phyloP scores from a whole-genome alignment of 1,140 invertebrate genomes.

The Drosophila setifemur region DNA sequence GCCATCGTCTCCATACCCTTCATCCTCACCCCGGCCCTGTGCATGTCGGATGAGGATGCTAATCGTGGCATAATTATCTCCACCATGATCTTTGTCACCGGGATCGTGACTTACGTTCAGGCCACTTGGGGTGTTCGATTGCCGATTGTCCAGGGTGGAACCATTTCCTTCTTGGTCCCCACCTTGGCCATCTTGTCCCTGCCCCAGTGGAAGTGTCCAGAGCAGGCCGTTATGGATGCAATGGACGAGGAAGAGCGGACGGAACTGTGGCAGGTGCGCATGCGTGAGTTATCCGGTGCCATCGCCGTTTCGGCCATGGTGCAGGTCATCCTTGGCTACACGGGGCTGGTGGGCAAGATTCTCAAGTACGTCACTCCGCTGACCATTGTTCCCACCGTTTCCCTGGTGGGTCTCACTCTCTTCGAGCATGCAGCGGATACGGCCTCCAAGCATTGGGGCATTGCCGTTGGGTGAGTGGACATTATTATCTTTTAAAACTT shows the following conservation, averaged over 20 bases:
- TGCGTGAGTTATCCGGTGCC: constrained; percentile 92
- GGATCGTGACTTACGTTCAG: constrained; percentile 91
- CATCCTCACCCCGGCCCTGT: constrained; percentile 90
- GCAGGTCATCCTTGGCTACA: constrained; percentile 88
- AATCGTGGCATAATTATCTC: constrained; percentile 91
- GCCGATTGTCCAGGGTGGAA: constrained; percentile 89
- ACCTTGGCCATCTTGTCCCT: constrained; percentile 91
- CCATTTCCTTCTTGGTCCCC: constrained; percentile 93
- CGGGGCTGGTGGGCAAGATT: constrained; percentile 88
- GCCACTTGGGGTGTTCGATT: constrained; percentile 89
- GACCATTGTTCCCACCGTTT: constrained; percentile 91
- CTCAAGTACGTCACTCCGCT: constrained; percentile 90
- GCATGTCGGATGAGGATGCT: constrained; percentile 91
- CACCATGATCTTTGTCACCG: constrained; percentile 94
- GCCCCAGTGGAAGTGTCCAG: constrained; percentile 91
- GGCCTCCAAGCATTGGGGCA: constrained; percentile 91
- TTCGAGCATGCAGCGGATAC: constrained; percentile 90
- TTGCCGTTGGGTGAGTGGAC: constrained; percentile 87
- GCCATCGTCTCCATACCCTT: constrained; percentile 93
- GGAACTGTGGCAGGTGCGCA: constrained; percentile 89
- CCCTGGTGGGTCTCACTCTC: constrained; percentile 90
- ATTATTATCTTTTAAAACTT: no score
- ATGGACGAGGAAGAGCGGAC: constrained; percentile 85
- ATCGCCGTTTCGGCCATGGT: constrained; percentile 92
- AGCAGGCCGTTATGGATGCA: constrained; percentile 83